phyloP scores from a whole-genome alignment of 2,113 vertebrate genomes.

The Oncorhynchus keta region DNA sequence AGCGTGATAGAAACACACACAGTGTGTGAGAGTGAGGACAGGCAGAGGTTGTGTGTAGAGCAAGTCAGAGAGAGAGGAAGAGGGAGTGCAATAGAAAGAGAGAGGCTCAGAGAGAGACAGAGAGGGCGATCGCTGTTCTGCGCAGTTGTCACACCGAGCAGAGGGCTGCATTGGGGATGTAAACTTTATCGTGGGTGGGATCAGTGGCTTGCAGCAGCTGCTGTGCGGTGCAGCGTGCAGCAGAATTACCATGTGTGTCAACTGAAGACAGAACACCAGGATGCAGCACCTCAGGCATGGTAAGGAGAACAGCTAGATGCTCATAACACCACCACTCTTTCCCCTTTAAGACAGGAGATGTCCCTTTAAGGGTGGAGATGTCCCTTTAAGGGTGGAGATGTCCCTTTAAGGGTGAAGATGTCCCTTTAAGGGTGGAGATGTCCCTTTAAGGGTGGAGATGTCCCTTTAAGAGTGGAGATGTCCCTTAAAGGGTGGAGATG shows the following conservation, averaged over 20 bases:
- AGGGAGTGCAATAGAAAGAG: constrained; percentile 20
- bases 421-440: too few species aligned
- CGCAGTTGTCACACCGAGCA: constrained; percentile 16
- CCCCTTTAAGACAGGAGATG: too few species aligned
- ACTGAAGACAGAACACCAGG: constrained; percentile 67
- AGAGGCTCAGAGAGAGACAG: constrained; percentile 3
- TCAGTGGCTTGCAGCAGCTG: constrained; percentile 26
- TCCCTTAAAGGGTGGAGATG: too few species aligned
- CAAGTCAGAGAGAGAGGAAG: constrained; percentile 3
- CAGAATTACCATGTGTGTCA: constrained; percentile 63
- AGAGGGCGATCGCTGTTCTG: constrained; percentile 1
- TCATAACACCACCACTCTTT: too few species aligned
- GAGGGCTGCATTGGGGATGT: constrained; percentile 67
- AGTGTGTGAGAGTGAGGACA: background rate
- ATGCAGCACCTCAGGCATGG: constrained; percentile 74
- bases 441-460: too few species aligned
- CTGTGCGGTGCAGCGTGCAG: constrained; percentile 15
- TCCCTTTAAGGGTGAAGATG: too few species aligned
- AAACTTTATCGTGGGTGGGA: constrained; percentile 75
- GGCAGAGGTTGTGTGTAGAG: background rate
- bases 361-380: too few species aligned
- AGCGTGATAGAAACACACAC: background rate
- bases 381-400: too few species aligned
- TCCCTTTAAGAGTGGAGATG: too few species aligned
- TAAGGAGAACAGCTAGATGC: constrained; percentile 58